Evolutionary conservation across 2,113 vertebrate species (phyloP).

Genomic region (Gopherus flavomarginatus): DNA sequence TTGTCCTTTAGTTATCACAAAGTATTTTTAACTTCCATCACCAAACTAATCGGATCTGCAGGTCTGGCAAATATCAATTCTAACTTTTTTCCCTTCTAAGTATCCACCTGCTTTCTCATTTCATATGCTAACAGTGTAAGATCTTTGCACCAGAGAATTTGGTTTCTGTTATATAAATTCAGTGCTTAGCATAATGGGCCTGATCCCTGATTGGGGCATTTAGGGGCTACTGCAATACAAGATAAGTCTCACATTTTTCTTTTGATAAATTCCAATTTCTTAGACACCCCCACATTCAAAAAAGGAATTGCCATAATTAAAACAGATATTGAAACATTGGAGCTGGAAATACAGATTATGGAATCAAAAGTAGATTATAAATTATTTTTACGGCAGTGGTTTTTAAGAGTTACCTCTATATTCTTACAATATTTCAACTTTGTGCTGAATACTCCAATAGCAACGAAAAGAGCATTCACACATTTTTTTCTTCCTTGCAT

Average conservation of each 20-base stretch:
- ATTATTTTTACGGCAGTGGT: not conserved
- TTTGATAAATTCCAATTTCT: not conserved
- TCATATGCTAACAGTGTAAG: not conserved
- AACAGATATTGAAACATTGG: not conserved
- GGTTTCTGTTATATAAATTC: not conserved
- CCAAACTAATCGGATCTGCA: not conserved
- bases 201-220: not conserved
- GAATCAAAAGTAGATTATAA: not conserved
- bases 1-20: not conserved
- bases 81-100: not conserved
- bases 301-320: not conserved
- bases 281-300: not conserved
- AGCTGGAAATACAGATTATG: not conserved
- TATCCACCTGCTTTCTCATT: not conserved
- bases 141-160: not conserved
- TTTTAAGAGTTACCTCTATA: not conserved
- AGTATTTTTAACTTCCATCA: conserved; percentile 6
- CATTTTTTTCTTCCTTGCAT: not conserved
- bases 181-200: fast-evolving
- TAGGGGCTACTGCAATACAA: not conserved
- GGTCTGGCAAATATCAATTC: not conserved
- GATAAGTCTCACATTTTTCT: not conserved
- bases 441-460: not conserved
- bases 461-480: not conserved
- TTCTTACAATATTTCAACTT: not conserved